Base-by-base conservation (phyloP, 2,888 invertebrate genomes). In the Sisyra terminalis region DNA sequence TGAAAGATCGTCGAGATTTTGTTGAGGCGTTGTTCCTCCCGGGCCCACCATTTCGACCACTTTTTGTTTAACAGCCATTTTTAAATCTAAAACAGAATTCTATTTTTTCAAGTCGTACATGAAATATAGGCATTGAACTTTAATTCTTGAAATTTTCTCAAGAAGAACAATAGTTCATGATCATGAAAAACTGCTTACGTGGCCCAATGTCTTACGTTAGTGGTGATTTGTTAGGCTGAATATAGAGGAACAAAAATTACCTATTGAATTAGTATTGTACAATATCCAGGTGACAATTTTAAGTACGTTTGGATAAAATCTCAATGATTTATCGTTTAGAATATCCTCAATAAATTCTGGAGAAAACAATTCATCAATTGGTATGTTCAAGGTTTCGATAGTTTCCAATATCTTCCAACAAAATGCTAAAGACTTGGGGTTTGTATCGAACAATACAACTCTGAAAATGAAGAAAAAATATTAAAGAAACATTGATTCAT, bases 51-150 rank as follows among this genome's bases (percentile, higher is more conserved):
- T 62, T 43, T 69, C 70, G 32, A 70, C 54, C 45, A 68, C 64
- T 51, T 70, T 71, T 51, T 72, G 72, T 53, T 72, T 73, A 2
- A 73, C 73, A 34, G 71, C 73, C 73, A 73, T 73, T 45, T 51
- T 57, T 43, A 39, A 29, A 29, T 44, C 44, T 40, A 14, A 3
- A 40, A 44, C 15, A n/a, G n/a, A n/a, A n/a, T n/a, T n/a, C n/a
- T n/a, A n/a, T n/a, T n/a, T n/a, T n/a, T n/a, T n/a, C n/a, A n/a
- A n/a, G n/a, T n/a, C n/a, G n/a, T n/a, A n/a, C n/a, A n/a, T n/a
- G n/a, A n/a, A n/a, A n/a, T n/a, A n/a, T n/a, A n/a, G n/a, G n/a
- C n/a, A n/a, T n/a, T n/a, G n/a, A n/a, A n/a, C n/a, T n/a, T n/a
- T n/a, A n/a, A n/a, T n/a, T n/a, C n/a, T n/a, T n/a, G n/a, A n/a